Evolutionary conservation across 2,888 invertebrate species (phyloP).

Genomic region (Lithosia quadra): DNA sequence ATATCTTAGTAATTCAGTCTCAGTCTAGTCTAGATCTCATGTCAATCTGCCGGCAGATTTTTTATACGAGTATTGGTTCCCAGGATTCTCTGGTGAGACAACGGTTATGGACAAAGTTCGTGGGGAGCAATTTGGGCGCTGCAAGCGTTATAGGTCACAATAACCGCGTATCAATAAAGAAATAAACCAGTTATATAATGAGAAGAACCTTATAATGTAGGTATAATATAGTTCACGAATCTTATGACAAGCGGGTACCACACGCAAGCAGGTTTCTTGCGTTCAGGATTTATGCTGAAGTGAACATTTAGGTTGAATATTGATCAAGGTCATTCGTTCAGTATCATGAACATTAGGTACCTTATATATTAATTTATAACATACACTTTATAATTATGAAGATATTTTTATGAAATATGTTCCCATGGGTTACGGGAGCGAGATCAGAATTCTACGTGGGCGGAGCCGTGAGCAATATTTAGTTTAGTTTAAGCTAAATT

Average conservation of each 20-base stretch:
- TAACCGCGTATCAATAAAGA: not conserved
- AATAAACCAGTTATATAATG: not conserved
- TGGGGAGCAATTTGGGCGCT: too few species aligned
- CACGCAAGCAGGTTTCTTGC: constrained; percentile 56
- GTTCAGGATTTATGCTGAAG: constrained; percentile 53
- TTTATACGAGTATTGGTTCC: too few species aligned
- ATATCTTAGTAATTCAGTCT: too few species aligned
- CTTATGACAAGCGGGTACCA: constrained; percentile 43
- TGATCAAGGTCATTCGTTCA: constrained; percentile 54
- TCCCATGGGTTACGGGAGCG: too few species aligned
- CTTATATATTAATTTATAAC: not conserved
- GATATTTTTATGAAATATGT: not conserved
- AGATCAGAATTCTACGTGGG: too few species aligned
- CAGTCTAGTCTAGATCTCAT: too few species aligned
- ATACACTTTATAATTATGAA: not conserved
- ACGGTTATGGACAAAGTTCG: not conserved
- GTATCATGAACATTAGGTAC: constrained; percentile 36
- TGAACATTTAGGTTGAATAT: constrained; percentile 61
- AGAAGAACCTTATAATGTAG: not conserved
- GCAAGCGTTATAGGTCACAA: too few species aligned
- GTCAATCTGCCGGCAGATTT: too few species aligned
- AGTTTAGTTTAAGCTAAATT: too few species aligned
- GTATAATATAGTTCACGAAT: constrained; percentile 19
- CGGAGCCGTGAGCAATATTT: too few species aligned
- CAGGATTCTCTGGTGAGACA: not conserved